Evolutionary conservation across 2,113 vertebrate species (phyloP), one percentile per base, ranked within the genome.

Genomic region (Uria lomvia): DNA sequence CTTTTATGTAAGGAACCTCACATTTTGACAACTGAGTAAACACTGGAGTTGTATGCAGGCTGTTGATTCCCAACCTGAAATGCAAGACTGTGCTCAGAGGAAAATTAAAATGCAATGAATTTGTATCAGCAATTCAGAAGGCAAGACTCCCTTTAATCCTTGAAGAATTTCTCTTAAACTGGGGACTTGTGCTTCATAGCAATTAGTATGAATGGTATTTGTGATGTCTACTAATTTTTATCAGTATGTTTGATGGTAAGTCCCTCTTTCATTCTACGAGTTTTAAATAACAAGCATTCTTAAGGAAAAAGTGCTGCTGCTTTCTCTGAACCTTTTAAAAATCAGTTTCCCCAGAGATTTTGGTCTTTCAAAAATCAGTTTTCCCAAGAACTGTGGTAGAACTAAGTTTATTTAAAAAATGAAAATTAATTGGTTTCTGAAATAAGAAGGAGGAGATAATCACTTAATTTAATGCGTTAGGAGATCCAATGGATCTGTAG

Each of bases 241-340:
- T 56, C n/a, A 24, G 18, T 29, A 23, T 67, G 20, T 60, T 63
- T 50, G 40, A 34, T 45, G 47, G 5, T 6, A 55, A 36, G 15
- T 55, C 15, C 8, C 6, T 34, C 42, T 56, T 9, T 52, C 0
- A 0, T 56, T 12, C 4, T n/a, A 47, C 0, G 2, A 90, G 43
- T 65, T 79, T 1, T 2, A 23, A 38, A 50, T 65, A 60, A 52
- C 5, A 75, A 65, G 2, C 8, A 14, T 24, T 42, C 20, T 71
- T 32, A 50, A 34, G 49, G 7, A 38, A 68, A 67, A 70, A 20
- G 3, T 13, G 14, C 23, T 60, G 2, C 53, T 80, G 12, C 34
- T n/a, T 65, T 43, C 26, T 49, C 42, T 26, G 60, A 42, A 34
- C 38, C 27, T 77, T 66, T 45, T 52, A 50, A 34, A 72, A 42